Percentiles rank a stretch among this genome's conserved stretches.
Evolutionary conservation across 1,140 invertebrate genomes (phyloP).

Genomic region (Pogonognathellus flavescens): DNA sequence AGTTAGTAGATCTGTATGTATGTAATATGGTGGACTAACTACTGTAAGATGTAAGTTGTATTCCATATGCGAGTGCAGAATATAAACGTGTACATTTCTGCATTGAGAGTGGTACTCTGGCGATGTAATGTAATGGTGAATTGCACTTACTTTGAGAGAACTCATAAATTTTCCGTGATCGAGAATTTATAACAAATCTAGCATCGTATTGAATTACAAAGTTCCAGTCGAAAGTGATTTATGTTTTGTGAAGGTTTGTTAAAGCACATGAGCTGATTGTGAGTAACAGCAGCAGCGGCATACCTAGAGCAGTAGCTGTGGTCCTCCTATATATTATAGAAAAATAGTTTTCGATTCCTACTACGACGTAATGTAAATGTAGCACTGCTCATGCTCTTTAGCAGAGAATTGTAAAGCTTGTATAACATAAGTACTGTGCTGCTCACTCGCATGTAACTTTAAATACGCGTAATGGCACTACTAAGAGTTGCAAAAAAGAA

Average conservation of each 20-base stretch:
- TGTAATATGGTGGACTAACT: too few relatives aligned
- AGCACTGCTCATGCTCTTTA: too few relatives aligned
- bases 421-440: not conserved
- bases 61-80: too few relatives aligned
- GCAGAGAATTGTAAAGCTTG: not conserved
- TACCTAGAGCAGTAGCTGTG: not conserved
- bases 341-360: not conserved
- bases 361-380: not conserved
- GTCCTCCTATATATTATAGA: not conserved
- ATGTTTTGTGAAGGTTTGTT: conserved; percentile 56
- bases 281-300: conserved; percentile 32
- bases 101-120: too few relatives aligned
- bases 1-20: too few relatives aligned
- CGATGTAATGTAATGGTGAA: conserved; percentile 22
- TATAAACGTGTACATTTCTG: not conserved
- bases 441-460: not conserved
- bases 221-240: conserved; percentile 66
- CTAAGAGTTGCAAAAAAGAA: not conserved
- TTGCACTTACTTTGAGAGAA: conserved; percentile 58
- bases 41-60: too few relatives aligned
- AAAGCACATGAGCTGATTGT: conserved; percentile 50
- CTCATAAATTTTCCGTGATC: conserved; percentile 65
- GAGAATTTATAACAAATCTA: conserved; percentile 66
- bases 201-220: conserved; percentile 66
- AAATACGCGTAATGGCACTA: not conserved